These are phyloP conservation scores for Ramphastos sulfuratus DNA, from an alignment of 2,113 vertebrate species.

Conservation along the genomic window DNA sequence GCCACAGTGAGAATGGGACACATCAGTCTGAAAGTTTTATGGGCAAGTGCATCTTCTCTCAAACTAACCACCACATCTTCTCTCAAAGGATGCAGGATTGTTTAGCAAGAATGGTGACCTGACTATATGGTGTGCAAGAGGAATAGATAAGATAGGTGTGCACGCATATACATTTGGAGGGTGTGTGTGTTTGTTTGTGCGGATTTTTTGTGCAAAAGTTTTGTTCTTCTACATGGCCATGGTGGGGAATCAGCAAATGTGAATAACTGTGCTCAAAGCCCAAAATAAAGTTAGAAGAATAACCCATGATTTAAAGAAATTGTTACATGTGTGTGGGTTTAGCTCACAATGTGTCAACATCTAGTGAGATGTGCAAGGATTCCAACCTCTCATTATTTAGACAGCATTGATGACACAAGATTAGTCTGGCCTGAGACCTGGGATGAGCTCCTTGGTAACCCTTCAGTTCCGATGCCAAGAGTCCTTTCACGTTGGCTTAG, in stretches of 20 bases:
- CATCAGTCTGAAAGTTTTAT: neutral
- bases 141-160: neutral
- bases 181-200: too few species aligned
- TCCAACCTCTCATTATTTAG: neutral
- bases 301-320: neutral
- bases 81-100: neutral
- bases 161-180: neutral
- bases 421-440: neutral
- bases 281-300: neutral
- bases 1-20: neutral
- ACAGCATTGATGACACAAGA: accelerated
- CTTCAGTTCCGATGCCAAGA: neutral
- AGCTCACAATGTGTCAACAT: neutral
- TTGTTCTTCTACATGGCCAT: neutral
- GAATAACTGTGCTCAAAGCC: neutral
- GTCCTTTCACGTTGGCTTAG: neutral
- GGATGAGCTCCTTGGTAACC: neutral
- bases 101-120: neutral
- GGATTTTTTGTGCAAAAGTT: neutral
- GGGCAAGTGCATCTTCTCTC: neutral
- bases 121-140: neutral
- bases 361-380: neutral
- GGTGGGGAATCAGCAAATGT: neutral
- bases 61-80: neutral
- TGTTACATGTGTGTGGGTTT: neutral